Conservation (phyloP, 2,797 vertebrate species). For the Limosa lapponica region DNA sequence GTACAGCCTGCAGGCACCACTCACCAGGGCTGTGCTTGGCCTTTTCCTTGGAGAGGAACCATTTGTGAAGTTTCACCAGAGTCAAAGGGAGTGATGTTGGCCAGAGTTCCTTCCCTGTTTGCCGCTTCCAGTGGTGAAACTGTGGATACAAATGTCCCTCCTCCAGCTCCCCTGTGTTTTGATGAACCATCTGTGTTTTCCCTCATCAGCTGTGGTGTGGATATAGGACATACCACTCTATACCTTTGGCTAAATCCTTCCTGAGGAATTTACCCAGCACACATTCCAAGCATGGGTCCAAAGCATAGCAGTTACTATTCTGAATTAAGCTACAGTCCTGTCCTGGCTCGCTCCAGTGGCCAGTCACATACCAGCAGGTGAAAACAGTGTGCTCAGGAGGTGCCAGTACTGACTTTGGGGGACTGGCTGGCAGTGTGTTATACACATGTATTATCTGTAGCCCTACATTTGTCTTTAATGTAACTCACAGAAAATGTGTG, state of each 20-base stretch:
- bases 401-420: neutral
- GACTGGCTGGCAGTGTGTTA: neutral
- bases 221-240: neutral
- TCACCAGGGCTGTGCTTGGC: neutral
- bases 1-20: neutral
- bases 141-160: neutral
- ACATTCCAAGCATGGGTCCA: fast-evolving
- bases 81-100: neutral
- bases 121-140: neutral
- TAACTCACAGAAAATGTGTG: neutral
- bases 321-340: neutral
- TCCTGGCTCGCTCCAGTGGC: neutral
- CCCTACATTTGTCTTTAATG: neutral
- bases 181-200: neutral
- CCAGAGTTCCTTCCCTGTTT: neutral
- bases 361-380: neutral
- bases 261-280: neutral
- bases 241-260: neutral
- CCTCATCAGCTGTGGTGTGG: neutral
- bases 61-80: neutral
- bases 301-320: neutral
- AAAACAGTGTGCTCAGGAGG: neutral
- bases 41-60: neutral
- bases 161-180: neutral
- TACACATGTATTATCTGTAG: fast-evolving